These are phyloP conservation scores for Melangyna quadrimaculata DNA, from an alignment of 2,888 invertebrate genomes.

Conservation along the genomic window DNA sequence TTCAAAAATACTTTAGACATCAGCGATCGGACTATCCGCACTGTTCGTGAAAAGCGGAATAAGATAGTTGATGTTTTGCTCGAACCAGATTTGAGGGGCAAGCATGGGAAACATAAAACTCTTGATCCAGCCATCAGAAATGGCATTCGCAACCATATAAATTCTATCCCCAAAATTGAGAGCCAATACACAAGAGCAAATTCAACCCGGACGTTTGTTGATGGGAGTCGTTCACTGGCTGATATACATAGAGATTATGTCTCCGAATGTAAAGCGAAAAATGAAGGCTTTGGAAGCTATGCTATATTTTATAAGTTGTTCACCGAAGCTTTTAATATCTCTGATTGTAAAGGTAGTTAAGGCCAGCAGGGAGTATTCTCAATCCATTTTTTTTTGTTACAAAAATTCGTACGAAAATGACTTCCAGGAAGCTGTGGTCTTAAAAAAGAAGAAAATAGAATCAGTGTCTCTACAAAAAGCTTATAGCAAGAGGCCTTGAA, in stretches of 20 bases:
- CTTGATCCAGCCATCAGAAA: slow-evolving; percentile 19
- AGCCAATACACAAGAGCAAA: background rate
- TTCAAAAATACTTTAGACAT: background rate
- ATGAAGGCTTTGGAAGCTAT: slow-evolving; percentile 27
- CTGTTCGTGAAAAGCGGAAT: background rate
- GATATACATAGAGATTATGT: background rate
- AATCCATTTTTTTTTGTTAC: too few relatives aligned
- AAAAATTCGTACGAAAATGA: too few relatives aligned
- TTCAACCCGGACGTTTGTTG: slow-evolving; percentile 24
- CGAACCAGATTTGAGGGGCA: background rate
- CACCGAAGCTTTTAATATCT: background rate
- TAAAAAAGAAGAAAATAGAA: too few relatives aligned
- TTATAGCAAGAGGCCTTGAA: too few relatives aligned
- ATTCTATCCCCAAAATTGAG: background rate
- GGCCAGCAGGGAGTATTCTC: too few relatives aligned
- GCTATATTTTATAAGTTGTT: slow-evolving; percentile 23
- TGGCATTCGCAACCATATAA: slow-evolving; percentile 6
- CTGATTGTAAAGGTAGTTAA: too few relatives aligned
- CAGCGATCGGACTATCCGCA: background rate
- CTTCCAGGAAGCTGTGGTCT: too few relatives aligned
- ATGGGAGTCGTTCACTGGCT: too few relatives aligned
- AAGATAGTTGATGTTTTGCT: slow-evolving; percentile 5
- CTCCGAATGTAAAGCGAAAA: slow-evolving; percentile 9
- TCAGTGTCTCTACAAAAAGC: too few relatives aligned
- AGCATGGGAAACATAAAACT: background rate